A percentile compares a stretch with the other conserved stretches of the same genome.
Evolutionary conservation across 1,140 invertebrate genomes (phyloP).

Genomic region (Atta cephalotes): DNA sequence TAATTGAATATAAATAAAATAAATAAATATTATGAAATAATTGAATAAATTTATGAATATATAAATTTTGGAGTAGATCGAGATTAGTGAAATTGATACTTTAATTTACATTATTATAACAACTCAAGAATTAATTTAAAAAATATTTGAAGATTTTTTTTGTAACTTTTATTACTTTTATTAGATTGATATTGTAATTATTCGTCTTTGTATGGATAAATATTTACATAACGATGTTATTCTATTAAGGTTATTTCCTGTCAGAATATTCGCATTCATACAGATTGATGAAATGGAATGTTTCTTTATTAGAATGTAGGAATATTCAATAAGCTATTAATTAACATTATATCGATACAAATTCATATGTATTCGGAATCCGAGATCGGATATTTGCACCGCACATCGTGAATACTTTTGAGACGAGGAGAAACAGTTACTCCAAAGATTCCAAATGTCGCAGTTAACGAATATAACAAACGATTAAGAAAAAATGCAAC

Average conservation of each 20-base stretch:
- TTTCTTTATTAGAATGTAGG: background rate
- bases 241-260: background rate
- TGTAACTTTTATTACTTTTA: background rate
- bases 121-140: background rate
- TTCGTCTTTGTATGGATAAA: background rate
- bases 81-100: background rate
- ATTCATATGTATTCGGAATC: background rate
- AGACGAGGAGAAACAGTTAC: background rate
- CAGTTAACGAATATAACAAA: background rate
- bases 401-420: background rate
- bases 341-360: background rate
- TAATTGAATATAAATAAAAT: background rate
- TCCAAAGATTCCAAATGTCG: background rate
- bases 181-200: background rate
- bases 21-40: background rate
- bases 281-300: background rate
- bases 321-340: background rate
- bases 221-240: constrained; percentile 5
- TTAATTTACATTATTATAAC: background rate
- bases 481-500: constrained; percentile 1
- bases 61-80: no score
- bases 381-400: background rate
- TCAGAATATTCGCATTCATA: background rate
- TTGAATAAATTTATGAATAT: background rate
- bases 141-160: background rate